Evolutionary conservation across 30 jellyfish, hydroid and myxozoan species (phyloP), one percentile per base, ranked within the genome.

Genomic region (Aurelia sp.): DNA sequence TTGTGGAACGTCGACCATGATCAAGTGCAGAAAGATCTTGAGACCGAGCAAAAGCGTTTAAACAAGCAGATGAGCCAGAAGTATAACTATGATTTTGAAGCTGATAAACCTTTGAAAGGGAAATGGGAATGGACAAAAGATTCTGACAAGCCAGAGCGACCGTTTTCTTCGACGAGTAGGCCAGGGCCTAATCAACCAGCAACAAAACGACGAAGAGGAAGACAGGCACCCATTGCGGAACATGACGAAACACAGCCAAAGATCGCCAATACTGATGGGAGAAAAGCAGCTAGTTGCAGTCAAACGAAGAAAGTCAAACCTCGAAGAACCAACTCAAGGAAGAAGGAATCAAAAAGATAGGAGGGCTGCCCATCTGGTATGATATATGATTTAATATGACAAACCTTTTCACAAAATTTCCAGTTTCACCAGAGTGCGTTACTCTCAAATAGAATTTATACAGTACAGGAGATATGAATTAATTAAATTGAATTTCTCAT

Each of bases 1-100:
- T 72, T 90, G 55, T 90, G 97, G 97, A 76, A 72, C 17, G 97
- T 90, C 16, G 87, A 90, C 66, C 97, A 90, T 81, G 91, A 67
- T 4, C 87, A 81, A 47, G 86, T 81, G 27, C 79, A 59, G 67
- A 38, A 59, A 80, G 98, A 92, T 66, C 82, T 92, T 19, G 90
- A 80, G 27, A 84, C 78, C 19, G 98, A 92, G 80, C 91, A 74
- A 63, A 72, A 67, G 66, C 38, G 27, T 30, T 24, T 86, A 55
- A 67, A 48, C 44, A 80, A 92, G 70, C 88, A 86, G 33, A 67
- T 69, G 63, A 86, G 92, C 59, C 76, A 80, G 67, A 92, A 87
- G 72, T 92, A 85, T 58, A 92, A 92, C 86, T 92, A 71, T 76
- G 96, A 92, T 82, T 85, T 92, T 74, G 94, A 86, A 33, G 71